A percentile compares a stretch with the other conserved stretches of the same genome.
Conservation (phyloP, 2,888 invertebrate species). For the Acanthosepion esculentum region DNA sequence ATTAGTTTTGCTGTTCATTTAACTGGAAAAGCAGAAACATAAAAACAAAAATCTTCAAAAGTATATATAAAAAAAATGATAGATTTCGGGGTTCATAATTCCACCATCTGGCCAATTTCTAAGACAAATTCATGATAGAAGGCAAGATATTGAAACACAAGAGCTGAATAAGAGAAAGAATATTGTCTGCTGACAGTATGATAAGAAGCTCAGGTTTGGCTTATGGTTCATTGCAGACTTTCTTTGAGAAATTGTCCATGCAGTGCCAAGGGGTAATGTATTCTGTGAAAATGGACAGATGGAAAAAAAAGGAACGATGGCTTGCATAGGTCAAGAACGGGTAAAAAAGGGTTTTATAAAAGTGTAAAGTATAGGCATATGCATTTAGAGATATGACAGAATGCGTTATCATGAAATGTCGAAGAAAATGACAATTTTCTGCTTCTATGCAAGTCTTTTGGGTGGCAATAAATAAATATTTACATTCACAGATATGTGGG, state of each 20-base stretch:
- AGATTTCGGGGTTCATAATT: not conserved
- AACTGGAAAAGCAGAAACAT: no score
- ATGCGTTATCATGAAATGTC: not conserved
- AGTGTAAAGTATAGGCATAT: not conserved
- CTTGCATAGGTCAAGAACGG: not conserved
- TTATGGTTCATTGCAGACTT: not conserved
- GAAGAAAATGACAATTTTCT: not conserved
- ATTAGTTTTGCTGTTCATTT: no score
- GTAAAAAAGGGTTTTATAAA: no score
- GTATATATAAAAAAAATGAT: no score
- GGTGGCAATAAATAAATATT: not conserved
- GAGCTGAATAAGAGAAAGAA: not conserved
- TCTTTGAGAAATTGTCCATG: not conserved
- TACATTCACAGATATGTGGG: not conserved
- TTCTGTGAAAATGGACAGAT: not conserved
- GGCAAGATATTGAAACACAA: not conserved
- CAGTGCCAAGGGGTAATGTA: not conserved
- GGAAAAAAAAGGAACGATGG: not conserved
- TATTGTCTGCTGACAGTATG: not conserved
- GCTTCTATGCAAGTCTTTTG: not conserved
- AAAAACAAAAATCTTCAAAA: no score
- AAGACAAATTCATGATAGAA: not conserved
- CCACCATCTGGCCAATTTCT: not conserved
- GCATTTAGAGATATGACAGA: not conserved
- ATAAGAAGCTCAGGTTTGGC: not conserved